Evolutionary conservation across 2,888 invertebrate genomes (phyloP).

Genomic region (Linnaemya vulpina): DNA sequence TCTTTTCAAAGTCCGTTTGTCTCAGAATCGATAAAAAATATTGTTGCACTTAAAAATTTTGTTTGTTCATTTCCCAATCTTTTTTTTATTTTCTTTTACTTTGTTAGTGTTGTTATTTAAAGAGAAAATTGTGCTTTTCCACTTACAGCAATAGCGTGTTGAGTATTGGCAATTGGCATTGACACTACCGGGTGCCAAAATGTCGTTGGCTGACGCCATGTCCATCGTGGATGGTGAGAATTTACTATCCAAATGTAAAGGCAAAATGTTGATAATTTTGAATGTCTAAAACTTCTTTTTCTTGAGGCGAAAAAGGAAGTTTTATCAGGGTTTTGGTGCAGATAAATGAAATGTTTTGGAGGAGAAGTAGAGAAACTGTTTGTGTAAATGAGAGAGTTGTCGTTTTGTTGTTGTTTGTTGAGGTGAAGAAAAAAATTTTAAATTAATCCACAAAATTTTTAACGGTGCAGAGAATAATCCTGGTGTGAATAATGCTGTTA

Average conservation of each 20-base stretch:
- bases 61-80: background rate
- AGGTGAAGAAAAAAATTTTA: conserved; percentile 41
- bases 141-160: conserved; percentile 83
- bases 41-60: background rate
- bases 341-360: conserved; percentile 23
- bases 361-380: conserved; percentile 19
- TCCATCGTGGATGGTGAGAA: conserved; percentile 73
- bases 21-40: background rate
- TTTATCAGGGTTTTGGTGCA: conserved; percentile 45
- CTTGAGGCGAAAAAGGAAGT: conserved; percentile 57
- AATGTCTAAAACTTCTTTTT: conserved; percentile 65
- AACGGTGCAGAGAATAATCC: conserved; percentile 28
- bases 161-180: conserved; percentile 83
- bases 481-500: conserved; percentile 21
- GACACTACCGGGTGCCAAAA: conserved; percentile 80
- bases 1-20: background rate
- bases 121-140: conserved; percentile 10
- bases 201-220: conserved; percentile 81
- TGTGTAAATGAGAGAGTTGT: conserved; percentile 14
- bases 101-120: conserved; percentile 32
- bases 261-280: conserved; percentile 67
- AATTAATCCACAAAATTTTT: conserved; percentile 54
- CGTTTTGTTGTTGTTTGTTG: conserved; percentile 4
- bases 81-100: background rate
- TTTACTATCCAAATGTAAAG: conserved; percentile 66